Percentiles rank a stretch among this genome's conserved stretches.
phyloP scores from a whole-genome alignment of 2,113 vertebrate genomes.

The rabbit (Oryctolagus cuniculus) region mOryCun1.1 NC_091442.1:63701001-63701500 shows the following conservation, averaged over 20 bases:
- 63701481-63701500: constrained; percentile 46
- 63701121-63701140: not conserved
- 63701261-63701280: not conserved
- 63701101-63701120: not conserved
- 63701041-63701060: no score
- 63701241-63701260: not conserved
- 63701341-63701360: not conserved
- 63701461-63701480: not conserved
- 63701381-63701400: not conserved
- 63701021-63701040: no score
- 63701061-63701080: not conserved
- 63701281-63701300: not conserved
- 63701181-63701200: not conserved
- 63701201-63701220: not conserved
- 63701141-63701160: not conserved
- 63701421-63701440: not conserved
- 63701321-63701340: no score
- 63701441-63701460: constrained; percentile 22
- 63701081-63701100: not conserved
- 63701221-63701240: not conserved
- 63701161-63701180: not conserved
- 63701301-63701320: no score
- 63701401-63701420: not conserved
- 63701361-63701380: constrained; percentile 25
- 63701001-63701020: no score